Evolutionary conservation across 2,797 vertebrate species (phyloP).

Genomic region (Caiman crocodilus): DNA sequence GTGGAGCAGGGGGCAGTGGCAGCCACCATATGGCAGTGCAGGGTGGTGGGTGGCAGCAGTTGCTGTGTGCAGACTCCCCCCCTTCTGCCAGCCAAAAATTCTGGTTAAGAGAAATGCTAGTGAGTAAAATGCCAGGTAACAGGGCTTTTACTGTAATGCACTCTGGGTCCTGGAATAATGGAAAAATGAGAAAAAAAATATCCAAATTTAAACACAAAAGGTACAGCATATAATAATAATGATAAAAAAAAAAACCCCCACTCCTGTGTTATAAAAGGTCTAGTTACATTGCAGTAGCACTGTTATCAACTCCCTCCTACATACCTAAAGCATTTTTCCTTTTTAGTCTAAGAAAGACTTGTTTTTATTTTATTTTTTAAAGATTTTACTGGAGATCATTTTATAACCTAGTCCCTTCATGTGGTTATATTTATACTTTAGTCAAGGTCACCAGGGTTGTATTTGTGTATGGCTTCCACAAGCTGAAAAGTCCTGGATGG

Average conservation of each 20-base stretch:
- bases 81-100: too few species aligned
- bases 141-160: neutral
- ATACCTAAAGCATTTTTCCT: neutral
- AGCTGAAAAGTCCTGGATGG: neutral
- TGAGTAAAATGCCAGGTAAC: too few species aligned
- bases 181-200: neutral
- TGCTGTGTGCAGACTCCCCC: too few species aligned
- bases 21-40: too few species aligned
- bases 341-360: neutral
- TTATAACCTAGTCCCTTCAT: neutral
- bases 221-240: neutral
- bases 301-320: neutral
- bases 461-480: neutral
- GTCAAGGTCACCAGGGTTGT: neutral
- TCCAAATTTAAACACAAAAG: slow-evolving; percentile 3
- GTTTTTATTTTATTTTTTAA: neutral
- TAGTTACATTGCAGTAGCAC: neutral
- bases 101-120: too few species aligned
- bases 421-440: neutral
- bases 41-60: too few species aligned
- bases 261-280: too few species aligned
- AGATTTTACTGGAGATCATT: neutral
- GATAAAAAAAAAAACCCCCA: neutral
- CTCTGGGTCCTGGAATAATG: neutral
- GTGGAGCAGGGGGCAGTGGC: too few species aligned